Conservation (phyloP, 2,113 vertebrate genomes). For the Periophthalmus modestus region DNA sequence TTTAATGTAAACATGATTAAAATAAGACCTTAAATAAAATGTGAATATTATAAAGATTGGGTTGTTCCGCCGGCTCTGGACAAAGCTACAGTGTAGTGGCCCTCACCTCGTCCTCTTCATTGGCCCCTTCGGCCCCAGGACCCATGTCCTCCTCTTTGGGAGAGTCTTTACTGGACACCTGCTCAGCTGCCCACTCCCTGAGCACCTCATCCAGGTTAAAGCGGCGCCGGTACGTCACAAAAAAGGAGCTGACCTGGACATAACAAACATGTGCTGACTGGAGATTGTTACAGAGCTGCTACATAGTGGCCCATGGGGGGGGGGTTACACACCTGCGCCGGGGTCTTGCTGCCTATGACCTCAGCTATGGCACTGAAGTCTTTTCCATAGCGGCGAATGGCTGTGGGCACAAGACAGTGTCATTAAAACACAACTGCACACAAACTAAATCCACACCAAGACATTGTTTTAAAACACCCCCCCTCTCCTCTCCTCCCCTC, state of each 20-base stretch:
- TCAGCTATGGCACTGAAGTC: slow-evolving; percentile 88
- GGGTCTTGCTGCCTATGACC: slow-evolving; percentile 89
- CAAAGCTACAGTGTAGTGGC: not conserved
- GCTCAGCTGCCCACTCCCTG: slow-evolving; percentile 90
- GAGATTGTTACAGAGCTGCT: too few relatives aligned
- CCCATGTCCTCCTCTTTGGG: slow-evolving; percentile 63
- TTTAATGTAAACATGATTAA: too few relatives aligned
- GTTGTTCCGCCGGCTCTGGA: too few relatives aligned
- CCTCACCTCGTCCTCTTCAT: slow-evolving; percentile 81
- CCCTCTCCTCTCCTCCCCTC: slow-evolving; percentile 32
- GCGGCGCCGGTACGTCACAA: slow-evolving; percentile 88
- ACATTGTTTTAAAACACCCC: too few relatives aligned
- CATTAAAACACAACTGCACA: not conserved
- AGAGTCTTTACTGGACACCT: slow-evolving; percentile 71
- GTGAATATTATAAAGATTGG: too few relatives aligned
- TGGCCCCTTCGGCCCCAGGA: slow-evolving; percentile 58
- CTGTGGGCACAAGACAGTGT: slow-evolving; percentile 57
- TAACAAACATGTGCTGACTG: not conserved
- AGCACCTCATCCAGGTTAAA: slow-evolving; percentile 92
- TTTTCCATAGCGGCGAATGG: slow-evolving; percentile 87
- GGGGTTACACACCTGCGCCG: slow-evolving; percentile 81
- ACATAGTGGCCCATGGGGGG: not conserved
- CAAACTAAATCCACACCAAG: too few relatives aligned
- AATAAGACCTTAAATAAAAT: too few relatives aligned
- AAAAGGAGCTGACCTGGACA: slow-evolving; percentile 87